phyloP scores from a whole-genome alignment of 2,113 vertebrate genomes.

The Oreocharis arfaki region DNA sequence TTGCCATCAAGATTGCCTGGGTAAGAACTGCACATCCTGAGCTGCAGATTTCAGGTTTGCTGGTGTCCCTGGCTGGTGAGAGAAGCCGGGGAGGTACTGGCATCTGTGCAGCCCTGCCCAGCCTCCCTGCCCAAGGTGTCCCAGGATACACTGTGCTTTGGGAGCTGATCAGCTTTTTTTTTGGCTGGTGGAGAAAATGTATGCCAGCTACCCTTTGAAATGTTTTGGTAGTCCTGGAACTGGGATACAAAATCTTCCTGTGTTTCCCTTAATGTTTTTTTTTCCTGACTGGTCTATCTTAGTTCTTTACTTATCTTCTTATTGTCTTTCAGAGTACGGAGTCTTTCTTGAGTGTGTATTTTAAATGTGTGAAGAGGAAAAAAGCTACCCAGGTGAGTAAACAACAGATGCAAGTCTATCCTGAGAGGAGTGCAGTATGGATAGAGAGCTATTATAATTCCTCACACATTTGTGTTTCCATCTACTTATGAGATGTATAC shows the following conservation, averaged over 20 bases:
- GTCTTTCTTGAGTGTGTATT: not conserved
- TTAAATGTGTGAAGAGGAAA: not conserved
- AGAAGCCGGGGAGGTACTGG: not conserved
- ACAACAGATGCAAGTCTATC: not conserved
- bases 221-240: not conserved
- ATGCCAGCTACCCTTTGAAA: not conserved
- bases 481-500: conserved; percentile 36
- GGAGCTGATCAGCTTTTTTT: rapidly evolving
- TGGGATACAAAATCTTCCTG: not conserved
- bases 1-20: not conserved
- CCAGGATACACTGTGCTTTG: not conserved
- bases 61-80: not conserved
- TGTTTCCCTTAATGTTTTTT: not conserved
- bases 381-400: not conserved
- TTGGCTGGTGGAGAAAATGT: not conserved
- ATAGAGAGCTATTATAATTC: conserved; percentile 42
- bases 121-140: not conserved
- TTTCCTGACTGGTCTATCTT: not conserved
- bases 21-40: not conserved
- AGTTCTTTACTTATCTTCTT: not conserved
- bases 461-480: not conserved
- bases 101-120: not conserved
- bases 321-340: not conserved
- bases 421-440: conserved; percentile 14
- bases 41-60: not conserved